These are phyloP conservation scores for Axinella damicornis DNA, from an alignment of 37 sponge, comb jelly and placozoan genomes.

Conservation along the genomic window DNA sequence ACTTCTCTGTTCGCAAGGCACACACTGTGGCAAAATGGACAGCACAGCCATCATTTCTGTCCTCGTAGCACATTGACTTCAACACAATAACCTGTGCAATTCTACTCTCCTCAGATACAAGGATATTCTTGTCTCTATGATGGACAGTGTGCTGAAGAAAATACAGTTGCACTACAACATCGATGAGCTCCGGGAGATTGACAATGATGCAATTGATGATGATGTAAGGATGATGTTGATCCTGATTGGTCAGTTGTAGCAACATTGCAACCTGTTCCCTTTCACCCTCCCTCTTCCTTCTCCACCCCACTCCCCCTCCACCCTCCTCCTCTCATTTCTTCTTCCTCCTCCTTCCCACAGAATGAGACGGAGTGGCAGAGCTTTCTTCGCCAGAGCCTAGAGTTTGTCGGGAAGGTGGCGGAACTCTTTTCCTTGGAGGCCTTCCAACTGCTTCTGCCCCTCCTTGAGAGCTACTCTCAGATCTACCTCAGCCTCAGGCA, in stretches of 20 bases:
- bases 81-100: conserved; percentile 25
- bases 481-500: conserved; percentile 58
- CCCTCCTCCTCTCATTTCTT: no score
- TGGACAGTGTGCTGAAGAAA: conserved; percentile 72
- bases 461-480: conserved; percentile 60
- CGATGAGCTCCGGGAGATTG: conserved; percentile 74
- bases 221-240: conserved; percentile 66
- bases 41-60: no score
- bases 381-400: conserved; percentile 73
- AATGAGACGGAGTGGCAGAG: conserved; percentile 91
- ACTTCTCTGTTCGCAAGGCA: no score
- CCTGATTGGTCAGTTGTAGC: no score
- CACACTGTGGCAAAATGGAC: no score
- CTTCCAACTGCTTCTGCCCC: conserved; percentile 74
- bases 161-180: conserved; percentile 64
- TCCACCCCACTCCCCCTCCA: no score
- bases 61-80: no score
- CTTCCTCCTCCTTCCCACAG: conserved; percentile 35
- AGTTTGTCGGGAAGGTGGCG: conserved; percentile 80
- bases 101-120: conserved; percentile 68
- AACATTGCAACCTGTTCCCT: no score
- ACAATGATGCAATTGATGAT: conserved; percentile 78
- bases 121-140: conserved; percentile 59
- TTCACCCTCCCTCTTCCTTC: not conserved
- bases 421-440: conserved; percentile 74